Evolutionary conservation across 2,113 vertebrate genomes (phyloP).

Genomic region (Manacus vitellinus): DNA sequence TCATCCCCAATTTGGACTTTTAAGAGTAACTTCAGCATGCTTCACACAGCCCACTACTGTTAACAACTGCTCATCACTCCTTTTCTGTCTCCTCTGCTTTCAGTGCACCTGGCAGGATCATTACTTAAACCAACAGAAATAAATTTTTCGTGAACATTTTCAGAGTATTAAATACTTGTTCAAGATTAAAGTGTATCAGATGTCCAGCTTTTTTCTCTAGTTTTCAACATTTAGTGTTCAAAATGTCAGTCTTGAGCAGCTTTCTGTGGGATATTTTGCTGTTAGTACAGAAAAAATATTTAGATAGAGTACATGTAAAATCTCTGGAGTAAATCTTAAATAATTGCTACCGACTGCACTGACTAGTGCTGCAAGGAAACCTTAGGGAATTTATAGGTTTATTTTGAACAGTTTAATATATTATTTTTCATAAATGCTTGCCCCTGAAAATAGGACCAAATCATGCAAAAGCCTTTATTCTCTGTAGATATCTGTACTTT

Average conservation of each 20-base stretch:
- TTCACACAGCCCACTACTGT: not conserved
- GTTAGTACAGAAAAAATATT: slow-evolving; percentile 9
- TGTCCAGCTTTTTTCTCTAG: not conserved
- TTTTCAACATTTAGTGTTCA: not conserved
- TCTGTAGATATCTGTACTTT: not conserved
- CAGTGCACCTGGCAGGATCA: not conserved
- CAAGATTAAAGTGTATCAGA: not conserved
- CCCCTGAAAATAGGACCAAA: not conserved
- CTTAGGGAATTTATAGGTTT: not conserved
- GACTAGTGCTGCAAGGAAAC: not conserved
- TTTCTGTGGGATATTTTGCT: not conserved
- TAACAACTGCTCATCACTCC: not conserved
- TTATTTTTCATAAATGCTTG: not conserved
- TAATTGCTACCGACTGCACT: not conserved
- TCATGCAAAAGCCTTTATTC: not conserved
- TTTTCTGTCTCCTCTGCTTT: not conserved
- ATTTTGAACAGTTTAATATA: not conserved
- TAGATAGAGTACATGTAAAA: not conserved
- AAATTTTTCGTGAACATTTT: not conserved
- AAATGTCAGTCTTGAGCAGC: not conserved
- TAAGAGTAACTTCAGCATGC: not conserved
- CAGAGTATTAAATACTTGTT: not conserved
- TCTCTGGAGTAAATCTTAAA: not conserved
- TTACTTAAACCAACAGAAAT: slow-evolving; percentile 1
- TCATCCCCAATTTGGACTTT: not conserved